Evolutionary conservation across 2,888 invertebrate genomes (phyloP), one percentile per base, ranked within the genome.

Genomic region (Crioceris asparagi): DNA sequence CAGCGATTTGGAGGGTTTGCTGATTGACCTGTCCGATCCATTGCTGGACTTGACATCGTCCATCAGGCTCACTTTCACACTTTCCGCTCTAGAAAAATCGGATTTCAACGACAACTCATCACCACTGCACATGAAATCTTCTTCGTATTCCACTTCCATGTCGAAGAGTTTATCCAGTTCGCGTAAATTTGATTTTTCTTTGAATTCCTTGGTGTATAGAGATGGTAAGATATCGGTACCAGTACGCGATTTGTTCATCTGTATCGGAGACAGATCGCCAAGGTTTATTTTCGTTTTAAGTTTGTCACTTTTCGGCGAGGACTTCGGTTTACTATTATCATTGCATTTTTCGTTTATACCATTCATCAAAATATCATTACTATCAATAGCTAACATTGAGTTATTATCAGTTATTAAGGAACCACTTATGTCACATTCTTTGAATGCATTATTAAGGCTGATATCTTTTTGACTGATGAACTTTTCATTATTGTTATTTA

Each of bases 171-270:
- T 56, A 41, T 61, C 59, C n/a, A 56, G 43, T 19, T 61, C 61
- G 36, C 51, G 54, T 26, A 50, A 36, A 39, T 50, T 55, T 3
- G 53, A 48, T 45, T 57, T 60, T 21, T 60, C 59, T 38, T 57
- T 59, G 41, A 59, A 59, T 39, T 62, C 62, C 42, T 59, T 62
- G 17, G 47, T 60, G 35, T 62, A 62, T 17, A 61, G 45, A 6
- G 62, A 62, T 2, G 63, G 63, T 31, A 64, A 43, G 25, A 62
- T 51, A 36, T 60, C 59, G 32, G 52, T 55, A n/a, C n/a, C n/a
- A 10, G 51, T 48, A 33, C 54, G 49, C 14, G 52, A 46, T 50
- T 61, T 62, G 31, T 53, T 59, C 15, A 59, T 34, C 40, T 51
- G 52, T 14, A 61, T 40, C 2, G 62, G 58, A 5, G 62, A 58